Evolutionary conservation across 2,888 invertebrate species (phyloP).

Genomic region (Mechanitis mazaeus): DNA sequence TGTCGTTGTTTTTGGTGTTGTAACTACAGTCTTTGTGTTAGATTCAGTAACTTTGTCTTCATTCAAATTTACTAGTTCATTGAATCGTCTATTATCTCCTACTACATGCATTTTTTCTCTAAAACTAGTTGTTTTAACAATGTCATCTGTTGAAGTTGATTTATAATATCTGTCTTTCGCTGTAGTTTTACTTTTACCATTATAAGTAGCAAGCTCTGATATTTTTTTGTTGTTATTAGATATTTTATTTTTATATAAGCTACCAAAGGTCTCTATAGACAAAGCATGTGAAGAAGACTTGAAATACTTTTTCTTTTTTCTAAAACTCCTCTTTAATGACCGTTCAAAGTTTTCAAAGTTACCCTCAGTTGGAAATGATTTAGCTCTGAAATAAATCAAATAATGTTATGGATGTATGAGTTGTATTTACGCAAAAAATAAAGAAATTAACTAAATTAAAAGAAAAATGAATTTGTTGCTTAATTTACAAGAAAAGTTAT

Average conservation of each 20-base stretch:
- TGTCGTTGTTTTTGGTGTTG: background rate
- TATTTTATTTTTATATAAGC: slow-evolving; percentile 14
- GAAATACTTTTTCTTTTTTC: background rate
- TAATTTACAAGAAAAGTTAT: too few species aligned
- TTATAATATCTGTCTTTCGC: background rate
- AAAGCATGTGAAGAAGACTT: background rate
- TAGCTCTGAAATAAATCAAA: too few species aligned
- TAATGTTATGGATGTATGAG: too few species aligned
- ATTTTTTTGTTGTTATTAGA: background rate
- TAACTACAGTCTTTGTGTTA: background rate
- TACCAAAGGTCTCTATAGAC: slow-evolving; percentile 23
- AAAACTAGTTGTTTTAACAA: too few species aligned
- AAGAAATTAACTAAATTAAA: background rate
- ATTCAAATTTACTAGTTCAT: too few species aligned
- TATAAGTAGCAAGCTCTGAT: background rate
- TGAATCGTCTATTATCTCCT: too few species aligned
- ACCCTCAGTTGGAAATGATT: too few species aligned
- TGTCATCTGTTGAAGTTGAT: background rate
- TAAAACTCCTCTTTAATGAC: background rate
- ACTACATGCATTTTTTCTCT: too few species aligned
- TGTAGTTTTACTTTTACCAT: background rate
- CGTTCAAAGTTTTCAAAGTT: background rate
- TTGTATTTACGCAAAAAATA: background rate
- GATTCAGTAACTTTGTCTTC: background rate
- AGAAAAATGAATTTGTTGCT: too few species aligned